A percentile compares a stretch with the other conserved stretches of the same genome.
These are phyloP conservation scores for Neomicropteryx cornuta DNA, from an alignment of 1,140 invertebrate species.

Conservation along the genomic window DNA sequence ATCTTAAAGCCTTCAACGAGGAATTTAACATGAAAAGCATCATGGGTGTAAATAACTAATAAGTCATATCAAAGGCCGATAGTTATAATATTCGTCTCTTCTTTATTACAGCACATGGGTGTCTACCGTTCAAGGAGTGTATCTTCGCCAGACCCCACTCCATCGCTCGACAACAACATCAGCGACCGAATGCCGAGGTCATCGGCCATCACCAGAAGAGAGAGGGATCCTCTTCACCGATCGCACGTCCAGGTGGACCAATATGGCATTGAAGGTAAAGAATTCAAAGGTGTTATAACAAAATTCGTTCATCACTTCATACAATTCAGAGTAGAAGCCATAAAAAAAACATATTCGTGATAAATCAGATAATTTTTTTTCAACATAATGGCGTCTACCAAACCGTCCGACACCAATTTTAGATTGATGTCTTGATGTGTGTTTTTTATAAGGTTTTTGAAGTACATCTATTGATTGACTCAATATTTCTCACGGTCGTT, in stretches of 20 bases:
- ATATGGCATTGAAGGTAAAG: slow-evolving; percentile 12
- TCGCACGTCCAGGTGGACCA: slow-evolving; percentile 36
- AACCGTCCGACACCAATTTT: too few relatives aligned
- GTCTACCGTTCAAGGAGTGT: slow-evolving; percentile 45
- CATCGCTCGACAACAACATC: slow-evolving; percentile 60
- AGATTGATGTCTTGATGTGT: too few relatives aligned
- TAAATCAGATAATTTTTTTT: too few relatives aligned
- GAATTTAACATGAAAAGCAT: too few relatives aligned
- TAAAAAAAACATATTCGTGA: too few relatives aligned
- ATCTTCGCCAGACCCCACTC: slow-evolving; percentile 57
- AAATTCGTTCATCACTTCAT: neutral
- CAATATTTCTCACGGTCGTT: too few relatives aligned
- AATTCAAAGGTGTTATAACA: too few relatives aligned
- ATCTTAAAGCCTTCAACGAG: too few relatives aligned
- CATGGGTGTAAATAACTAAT: neutral
- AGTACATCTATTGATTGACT: too few relatives aligned
- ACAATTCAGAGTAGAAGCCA: too few relatives aligned
- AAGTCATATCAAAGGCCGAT: neutral
- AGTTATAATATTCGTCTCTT: neutral
- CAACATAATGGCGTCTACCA: too few relatives aligned
- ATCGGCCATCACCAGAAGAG: slow-evolving; percentile 19
- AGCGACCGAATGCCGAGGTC: slow-evolving; percentile 34
- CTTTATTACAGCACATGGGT: slow-evolving; percentile 40
- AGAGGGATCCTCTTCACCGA: slow-evolving; percentile 33
- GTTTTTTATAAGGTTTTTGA: too few relatives aligned